A percentile compares a stretch with the other conserved stretches of the same genome.
Evolutionary conservation across 2,113 vertebrate genomes (phyloP).

Genomic region (Stictonetta naevosa): DNA sequence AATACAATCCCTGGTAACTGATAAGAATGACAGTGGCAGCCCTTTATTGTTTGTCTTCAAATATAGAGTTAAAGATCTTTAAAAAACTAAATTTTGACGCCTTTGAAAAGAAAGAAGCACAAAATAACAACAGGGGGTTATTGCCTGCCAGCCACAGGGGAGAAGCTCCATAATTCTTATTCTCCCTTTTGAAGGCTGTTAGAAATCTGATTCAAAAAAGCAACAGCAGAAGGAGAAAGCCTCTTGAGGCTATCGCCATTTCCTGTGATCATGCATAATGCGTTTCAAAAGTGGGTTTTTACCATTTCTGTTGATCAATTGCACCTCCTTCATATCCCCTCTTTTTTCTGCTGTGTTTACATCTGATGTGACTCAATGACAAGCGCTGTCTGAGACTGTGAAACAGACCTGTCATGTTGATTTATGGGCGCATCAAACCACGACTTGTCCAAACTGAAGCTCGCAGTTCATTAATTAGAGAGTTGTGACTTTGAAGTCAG

Average conservation of each 20-base stretch:
- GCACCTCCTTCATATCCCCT: constrained; percentile 88
- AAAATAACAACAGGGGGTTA: constrained; percentile 99
- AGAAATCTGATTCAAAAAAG: constrained; percentile 92
- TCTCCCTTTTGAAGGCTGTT: constrained; percentile 99
- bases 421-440: constrained; percentile 99
- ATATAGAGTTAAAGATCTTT: constrained; percentile 99
- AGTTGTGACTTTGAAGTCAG: constrained; percentile 98
- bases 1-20: constrained; percentile 92
- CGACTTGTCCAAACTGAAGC: constrained; percentile 99
- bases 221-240: constrained; percentile 88
- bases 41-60: constrained; percentile 97
- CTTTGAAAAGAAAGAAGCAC: constrained; percentile 99
- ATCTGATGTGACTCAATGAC: constrained; percentile 97
- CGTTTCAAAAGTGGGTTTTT: constrained; percentile 96
- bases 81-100: constrained; percentile 97
- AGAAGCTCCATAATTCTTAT: constrained; percentile 95
- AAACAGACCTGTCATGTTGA: constrained; percentile 98
- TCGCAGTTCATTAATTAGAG: constrained; percentile 99
- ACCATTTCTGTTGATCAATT: constrained; percentile 99
- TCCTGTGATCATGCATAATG: constrained; percentile 99
- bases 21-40: constrained; percentile 95
- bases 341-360: constrained; percentile 91
- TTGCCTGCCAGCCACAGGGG: constrained; percentile 97
- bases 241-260: constrained; percentile 98
- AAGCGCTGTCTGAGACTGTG: constrained; percentile 95